Evolutionary conservation across 1,140 invertebrate genomes (phyloP).

Genomic region (Drosophila lini): DNA sequence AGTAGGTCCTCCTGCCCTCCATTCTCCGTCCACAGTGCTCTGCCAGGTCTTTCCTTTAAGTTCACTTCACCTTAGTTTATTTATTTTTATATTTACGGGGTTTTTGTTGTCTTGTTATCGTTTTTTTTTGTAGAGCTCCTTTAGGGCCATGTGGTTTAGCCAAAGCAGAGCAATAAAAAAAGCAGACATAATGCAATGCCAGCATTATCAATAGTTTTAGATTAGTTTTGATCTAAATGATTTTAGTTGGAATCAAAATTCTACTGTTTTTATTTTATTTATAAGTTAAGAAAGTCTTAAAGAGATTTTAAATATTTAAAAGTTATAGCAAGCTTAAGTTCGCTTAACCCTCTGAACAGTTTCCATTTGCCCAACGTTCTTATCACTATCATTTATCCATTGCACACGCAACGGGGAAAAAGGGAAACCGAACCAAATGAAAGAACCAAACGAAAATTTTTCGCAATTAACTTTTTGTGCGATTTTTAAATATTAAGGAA

Average conservation of each 20-base stretch:
- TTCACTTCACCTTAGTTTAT: slow-evolving; percentile 54
- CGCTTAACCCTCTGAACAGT: not conserved
- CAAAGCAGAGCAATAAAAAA: slow-evolving; percentile 9
- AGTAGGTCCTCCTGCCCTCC: slow-evolving; percentile 6
- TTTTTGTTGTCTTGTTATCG: slow-evolving; percentile 46
- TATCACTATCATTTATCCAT: slow-evolving; percentile 61
- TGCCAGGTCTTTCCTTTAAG: slow-evolving; percentile 18
- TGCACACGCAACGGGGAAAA: slow-evolving; percentile 59
- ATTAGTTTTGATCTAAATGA: slow-evolving; percentile 20
- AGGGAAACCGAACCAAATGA: slow-evolving; percentile 26
- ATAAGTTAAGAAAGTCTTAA: too few relatives aligned
- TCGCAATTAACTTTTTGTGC: slow-evolving; percentile 74
- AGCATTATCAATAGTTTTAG: slow-evolving; percentile 10
- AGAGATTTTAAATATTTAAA: not conserved
- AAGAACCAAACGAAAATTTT: slow-evolving; percentile 31
- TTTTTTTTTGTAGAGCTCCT: slow-evolving; percentile 18
- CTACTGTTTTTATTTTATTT: not conserved
- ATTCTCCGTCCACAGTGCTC: not conserved
- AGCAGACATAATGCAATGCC: slow-evolving; percentile 11
- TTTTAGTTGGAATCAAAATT: not conserved
- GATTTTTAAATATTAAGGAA: slow-evolving; percentile 81
- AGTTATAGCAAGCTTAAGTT: not conserved
- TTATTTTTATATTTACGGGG: slow-evolving; percentile 53
- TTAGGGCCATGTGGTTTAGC: slow-evolving; percentile 12
- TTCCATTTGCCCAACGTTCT: slow-evolving; percentile 19